Percentiles rank a stretch among this genome's conserved stretches.
phyloP scores from a whole-genome alignment of 2,888 invertebrate genomes.

The Terebella lapidaria region DNA sequence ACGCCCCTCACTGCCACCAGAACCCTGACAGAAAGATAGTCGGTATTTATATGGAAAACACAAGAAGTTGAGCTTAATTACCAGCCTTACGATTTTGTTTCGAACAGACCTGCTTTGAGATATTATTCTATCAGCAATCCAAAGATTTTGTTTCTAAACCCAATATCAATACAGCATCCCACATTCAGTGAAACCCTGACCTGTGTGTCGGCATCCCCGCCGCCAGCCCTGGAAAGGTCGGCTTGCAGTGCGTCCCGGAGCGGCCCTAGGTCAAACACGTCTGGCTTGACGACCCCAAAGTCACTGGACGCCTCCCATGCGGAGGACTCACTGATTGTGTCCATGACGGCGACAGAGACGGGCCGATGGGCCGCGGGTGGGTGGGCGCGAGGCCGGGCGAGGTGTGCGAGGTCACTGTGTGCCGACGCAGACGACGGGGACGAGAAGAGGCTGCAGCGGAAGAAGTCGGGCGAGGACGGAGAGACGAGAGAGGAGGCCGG shows the following conservation, averaged over 20 bases:
- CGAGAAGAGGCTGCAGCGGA: not conserved
- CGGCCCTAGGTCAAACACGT: conserved; percentile 19
- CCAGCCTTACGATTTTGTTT: too few species aligned
- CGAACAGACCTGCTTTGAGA: too few species aligned
- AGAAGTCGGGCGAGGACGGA: not conserved
- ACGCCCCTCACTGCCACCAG: too few species aligned
- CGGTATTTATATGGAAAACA: too few species aligned
- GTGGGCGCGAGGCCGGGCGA: not conserved
- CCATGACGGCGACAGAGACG: conserved; percentile 15
- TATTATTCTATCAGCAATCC: too few species aligned
- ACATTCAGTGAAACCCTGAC: too few species aligned
- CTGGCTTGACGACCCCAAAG: conserved; percentile 2
- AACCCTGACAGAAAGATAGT: too few species aligned
- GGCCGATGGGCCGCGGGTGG: not conserved
- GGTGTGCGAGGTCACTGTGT: not conserved
- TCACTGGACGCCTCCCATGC: not conserved
- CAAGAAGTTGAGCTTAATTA: too few species aligned
- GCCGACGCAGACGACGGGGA: not conserved
- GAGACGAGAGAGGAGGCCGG: not conserved
- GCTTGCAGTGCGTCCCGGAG: conserved; percentile 20
- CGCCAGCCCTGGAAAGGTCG: conserved; percentile 14
- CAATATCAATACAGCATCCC: too few species aligned
- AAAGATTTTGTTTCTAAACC: too few species aligned
- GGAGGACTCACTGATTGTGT: conserved; percentile 8
- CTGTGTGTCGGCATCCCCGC: too few species aligned